phyloP scores from a whole-genome alignment of 2,888 invertebrate genomes.

The Eumacrocentrus americanus region DNA sequence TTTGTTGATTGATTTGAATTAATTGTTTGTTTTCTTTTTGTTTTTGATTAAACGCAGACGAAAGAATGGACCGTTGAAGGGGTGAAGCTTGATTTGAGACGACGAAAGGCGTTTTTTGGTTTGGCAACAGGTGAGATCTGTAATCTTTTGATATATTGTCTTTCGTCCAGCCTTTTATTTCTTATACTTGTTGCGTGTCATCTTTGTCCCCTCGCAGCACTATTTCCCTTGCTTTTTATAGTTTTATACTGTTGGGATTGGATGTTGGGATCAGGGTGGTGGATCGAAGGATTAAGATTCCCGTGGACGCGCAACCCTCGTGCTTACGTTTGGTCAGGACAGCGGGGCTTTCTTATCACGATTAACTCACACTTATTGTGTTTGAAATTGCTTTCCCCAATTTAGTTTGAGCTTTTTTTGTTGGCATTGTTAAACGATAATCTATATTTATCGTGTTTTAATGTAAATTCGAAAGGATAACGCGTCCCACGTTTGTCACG shows the following conservation, averaged over 20 bases:
- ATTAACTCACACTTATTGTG: conserved; percentile 2
- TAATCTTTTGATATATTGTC: neutral
- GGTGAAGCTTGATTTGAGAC: neutral
- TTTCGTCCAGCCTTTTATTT: neutral
- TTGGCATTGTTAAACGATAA: too few species aligned
- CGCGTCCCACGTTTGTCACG: too few species aligned
- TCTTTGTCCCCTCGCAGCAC: too few species aligned
- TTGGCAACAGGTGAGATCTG: conserved; percentile 4
- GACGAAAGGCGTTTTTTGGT: neutral
- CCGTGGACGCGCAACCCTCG: neutral
- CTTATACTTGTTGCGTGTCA: neutral
- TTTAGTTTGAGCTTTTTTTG: neutral
- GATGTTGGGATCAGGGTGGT: neutral
- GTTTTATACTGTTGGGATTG: neutral
- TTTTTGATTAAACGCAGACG: neutral
- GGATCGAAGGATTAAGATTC: conserved; percentile 13
- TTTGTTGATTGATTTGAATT: too few species aligned
- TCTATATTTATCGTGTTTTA: too few species aligned
- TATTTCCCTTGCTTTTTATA: too few species aligned
- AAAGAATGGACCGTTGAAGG: neutral
- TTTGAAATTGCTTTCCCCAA: neutral
- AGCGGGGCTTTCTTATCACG: conserved; percentile 2
- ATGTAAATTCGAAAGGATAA: too few species aligned
- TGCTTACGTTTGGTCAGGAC: neutral
- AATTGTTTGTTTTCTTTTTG: too few species aligned